Percentiles rank a stretch among this genome's conserved stretches.
Conservation (phyloP, 1,140 invertebrate species). For the Coenobita brevimanus region DNA sequence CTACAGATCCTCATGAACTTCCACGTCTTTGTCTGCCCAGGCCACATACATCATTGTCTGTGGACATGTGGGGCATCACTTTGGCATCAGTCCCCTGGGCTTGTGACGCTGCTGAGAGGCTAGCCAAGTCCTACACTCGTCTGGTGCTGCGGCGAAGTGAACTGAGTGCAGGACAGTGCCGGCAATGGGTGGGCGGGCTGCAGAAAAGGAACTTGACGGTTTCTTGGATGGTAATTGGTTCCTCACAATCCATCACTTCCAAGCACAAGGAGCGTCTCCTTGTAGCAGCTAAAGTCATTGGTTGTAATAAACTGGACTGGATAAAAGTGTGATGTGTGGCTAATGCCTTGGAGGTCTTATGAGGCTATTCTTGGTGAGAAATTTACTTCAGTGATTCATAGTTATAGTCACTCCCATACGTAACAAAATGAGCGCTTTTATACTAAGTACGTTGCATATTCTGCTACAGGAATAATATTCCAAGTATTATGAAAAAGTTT, state of each 20-base stretch:
- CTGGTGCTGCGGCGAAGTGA: constrained; percentile 46
- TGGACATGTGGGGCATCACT: constrained; percentile 46
- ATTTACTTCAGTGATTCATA: no score
- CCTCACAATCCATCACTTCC: not conserved
- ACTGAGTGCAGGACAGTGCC: not conserved
- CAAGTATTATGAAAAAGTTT: no score
- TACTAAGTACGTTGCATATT: no score
- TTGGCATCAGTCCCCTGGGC: constrained; percentile 15
- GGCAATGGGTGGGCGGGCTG: constrained; percentile 28
- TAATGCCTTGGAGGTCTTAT: no score
- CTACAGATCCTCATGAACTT: constrained; percentile 1
- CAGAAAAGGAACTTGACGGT: not conserved
- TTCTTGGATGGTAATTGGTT: constrained; percentile 40
- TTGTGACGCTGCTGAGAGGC: constrained; percentile 20
- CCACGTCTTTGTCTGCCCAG: not conserved
- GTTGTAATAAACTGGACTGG: constrained; percentile 31
- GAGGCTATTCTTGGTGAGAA: no score
- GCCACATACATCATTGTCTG: not conserved
- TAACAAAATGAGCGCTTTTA: no score
- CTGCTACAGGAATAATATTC: no score
- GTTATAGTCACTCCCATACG: no score
- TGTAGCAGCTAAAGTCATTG: not conserved
- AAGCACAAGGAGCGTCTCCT: not conserved
- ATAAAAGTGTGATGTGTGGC: constrained; percentile 32
- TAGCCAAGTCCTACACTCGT: constrained; percentile 24